These are phyloP conservation scores for Phrynocephalus forsythii DNA, from an alignment of 2,797 vertebrate genomes.

Conservation along the genomic window DNA sequence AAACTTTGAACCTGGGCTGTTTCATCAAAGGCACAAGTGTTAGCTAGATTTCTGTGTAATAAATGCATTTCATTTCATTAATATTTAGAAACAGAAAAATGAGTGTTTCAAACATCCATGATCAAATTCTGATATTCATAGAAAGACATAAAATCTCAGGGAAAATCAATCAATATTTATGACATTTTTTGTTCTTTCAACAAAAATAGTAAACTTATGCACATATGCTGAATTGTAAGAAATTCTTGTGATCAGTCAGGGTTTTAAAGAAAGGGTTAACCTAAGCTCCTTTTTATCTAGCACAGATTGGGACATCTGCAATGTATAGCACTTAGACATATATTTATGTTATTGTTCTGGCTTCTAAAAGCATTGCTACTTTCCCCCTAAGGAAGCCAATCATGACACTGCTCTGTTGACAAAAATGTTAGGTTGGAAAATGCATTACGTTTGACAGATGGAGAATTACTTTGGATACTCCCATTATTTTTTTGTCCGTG, in stretches of 20 bases:
- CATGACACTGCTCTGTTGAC: slow-evolving; percentile 34
- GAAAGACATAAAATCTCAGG: slow-evolving; percentile 38
- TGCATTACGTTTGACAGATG: slow-evolving; percentile 26
- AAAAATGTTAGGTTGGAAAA: slow-evolving; percentile 32
- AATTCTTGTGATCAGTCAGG: slow-evolving; percentile 5
- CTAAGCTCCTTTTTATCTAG: not conserved
- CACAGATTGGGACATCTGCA: not conserved
- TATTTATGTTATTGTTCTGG: not conserved
- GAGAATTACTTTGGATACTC: slow-evolving; percentile 29
- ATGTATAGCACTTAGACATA: not conserved
- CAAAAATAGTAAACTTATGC: slow-evolving; percentile 29
- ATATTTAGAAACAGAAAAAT: slow-evolving; percentile 54
- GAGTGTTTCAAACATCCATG: slow-evolving; percentile 48
- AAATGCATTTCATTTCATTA: slow-evolving; percentile 56
- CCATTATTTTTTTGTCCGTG: slow-evolving; percentile 8
- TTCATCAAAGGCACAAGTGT: slow-evolving; percentile 43
- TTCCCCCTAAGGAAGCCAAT: not conserved
- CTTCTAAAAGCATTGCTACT: slow-evolving; percentile 6
- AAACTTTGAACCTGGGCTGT: slow-evolving; percentile 56
- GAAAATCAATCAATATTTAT: slow-evolving; percentile 14
- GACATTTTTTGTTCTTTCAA: slow-evolving; percentile 50
- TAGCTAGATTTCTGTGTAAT: slow-evolving; percentile 13
- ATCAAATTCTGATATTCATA: slow-evolving; percentile 51
- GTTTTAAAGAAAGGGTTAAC: not conserved
- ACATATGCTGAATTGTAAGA: not conserved